Conservation (phyloP, 2,888 invertebrate species). For the Phania funesta region DNA sequence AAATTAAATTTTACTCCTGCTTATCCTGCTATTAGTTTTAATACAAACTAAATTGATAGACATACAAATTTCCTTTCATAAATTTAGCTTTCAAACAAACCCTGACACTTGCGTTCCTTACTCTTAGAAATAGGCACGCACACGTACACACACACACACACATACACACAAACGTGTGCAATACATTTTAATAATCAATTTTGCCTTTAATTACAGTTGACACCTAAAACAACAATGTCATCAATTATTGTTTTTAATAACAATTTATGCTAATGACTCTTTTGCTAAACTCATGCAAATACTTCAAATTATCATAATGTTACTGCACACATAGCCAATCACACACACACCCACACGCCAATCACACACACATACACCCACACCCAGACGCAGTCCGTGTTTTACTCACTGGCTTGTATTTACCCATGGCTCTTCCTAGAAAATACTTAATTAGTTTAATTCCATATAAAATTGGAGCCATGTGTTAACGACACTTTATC, state of each 20-base stretch:
- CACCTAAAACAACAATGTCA: conserved; percentile 65
- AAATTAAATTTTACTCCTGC: too few relatives aligned
- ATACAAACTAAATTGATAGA: background rate
- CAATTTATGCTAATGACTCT: conserved; percentile 61
- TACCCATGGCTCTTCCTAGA: conserved; percentile 18
- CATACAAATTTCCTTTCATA: background rate
- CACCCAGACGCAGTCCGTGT: background rate
- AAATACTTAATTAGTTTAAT: conserved; percentile 67
- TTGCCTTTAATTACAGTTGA: conserved; percentile 58
- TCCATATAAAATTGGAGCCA: conserved; percentile 46
- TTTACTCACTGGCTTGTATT: too few relatives aligned
- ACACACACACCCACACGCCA: background rate
- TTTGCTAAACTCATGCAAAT: conserved; percentile 8
- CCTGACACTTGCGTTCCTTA: conserved; percentile 9
- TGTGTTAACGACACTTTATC: conserved; percentile 60
- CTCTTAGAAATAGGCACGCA: background rate
- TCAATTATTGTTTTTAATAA: conserved; percentile 66
- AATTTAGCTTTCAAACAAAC: background rate
- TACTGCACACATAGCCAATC: background rate
- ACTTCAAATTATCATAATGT: conserved; percentile 14
- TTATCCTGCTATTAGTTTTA: too few relatives aligned
- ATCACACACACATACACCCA: background rate
- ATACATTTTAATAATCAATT: conserved; percentile 54
- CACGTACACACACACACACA: background rate
- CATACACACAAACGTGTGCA: background rate